These are phyloP conservation scores for Drosophila helvetica DNA, from an alignment of 2,888 invertebrate species.

Conservation along the genomic window DNA sequence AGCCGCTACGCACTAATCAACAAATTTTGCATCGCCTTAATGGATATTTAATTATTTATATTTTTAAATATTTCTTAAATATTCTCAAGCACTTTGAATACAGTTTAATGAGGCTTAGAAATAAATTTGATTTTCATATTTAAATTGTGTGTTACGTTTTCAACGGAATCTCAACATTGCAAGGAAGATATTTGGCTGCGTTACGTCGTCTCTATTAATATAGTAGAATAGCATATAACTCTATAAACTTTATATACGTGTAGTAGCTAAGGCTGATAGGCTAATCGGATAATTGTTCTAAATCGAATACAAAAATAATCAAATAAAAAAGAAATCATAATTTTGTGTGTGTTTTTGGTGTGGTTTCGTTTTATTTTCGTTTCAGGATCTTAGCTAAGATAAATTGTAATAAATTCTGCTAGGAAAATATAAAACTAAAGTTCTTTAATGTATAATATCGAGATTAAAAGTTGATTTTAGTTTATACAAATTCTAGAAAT, in stretches of 20 bases:
- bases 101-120: constrained; percentile 55
- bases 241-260: not conserved
- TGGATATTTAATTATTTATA: constrained; percentile 42
- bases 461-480: constrained; percentile 56
- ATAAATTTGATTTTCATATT: constrained; percentile 50
- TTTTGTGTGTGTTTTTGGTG: constrained; percentile 46
- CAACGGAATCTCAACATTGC: constrained; percentile 80
- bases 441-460: constrained; percentile 52
- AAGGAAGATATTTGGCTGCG: constrained; percentile 76
- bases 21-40: constrained; percentile 52
- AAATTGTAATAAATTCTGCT: constrained; percentile 62
- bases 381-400: constrained; percentile 54
- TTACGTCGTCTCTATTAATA: constrained; percentile 23
- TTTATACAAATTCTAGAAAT: constrained; percentile 28
- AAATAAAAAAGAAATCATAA: constrained; percentile 54
- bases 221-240: not conserved
- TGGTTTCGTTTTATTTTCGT: constrained; percentile 44
- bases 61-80: constrained; percentile 68
- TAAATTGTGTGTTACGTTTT: constrained; percentile 71
- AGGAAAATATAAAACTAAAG: constrained; percentile 55
- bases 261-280: not conserved
- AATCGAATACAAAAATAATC: not conserved
- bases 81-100: constrained; percentile 73
- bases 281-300: no score
- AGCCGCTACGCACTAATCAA: constrained; percentile 70